These are phyloP conservation scores for Euthynnus affinis DNA, from an alignment of 2,797 vertebrate species.

Conservation along the genomic window DNA sequence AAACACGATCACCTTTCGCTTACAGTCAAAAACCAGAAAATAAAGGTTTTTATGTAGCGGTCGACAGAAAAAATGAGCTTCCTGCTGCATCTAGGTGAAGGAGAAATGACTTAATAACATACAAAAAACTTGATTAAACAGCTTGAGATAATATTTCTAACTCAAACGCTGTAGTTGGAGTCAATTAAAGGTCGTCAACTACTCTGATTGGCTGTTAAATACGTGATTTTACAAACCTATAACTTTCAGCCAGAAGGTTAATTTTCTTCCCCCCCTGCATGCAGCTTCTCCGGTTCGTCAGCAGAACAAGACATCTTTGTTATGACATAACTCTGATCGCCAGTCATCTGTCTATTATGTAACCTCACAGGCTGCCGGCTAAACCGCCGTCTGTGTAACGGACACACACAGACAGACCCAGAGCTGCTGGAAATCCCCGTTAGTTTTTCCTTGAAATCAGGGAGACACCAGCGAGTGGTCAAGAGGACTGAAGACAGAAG, in stretches of 20 bases:
- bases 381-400: not conserved
- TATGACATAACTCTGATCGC: slow-evolving; percentile 53
- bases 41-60: not conserved
- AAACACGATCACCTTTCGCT: not conserved
- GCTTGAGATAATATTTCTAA: not conserved
- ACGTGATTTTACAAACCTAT: not conserved
- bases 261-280: not conserved
- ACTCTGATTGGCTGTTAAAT: not conserved
- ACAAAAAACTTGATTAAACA: not conserved
- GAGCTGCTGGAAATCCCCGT: not conserved
- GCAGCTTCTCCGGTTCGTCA: slow-evolving; percentile 30
- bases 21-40: not conserved
- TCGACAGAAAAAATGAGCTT: not conserved
- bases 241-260: not conserved
- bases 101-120: not conserved
- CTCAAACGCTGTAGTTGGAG: not conserved
- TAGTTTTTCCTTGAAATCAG: not conserved
- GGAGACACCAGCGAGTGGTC: not conserved
- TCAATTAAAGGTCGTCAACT: not conserved
- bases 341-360: slow-evolving; percentile 60
- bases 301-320: slow-evolving; percentile 51
- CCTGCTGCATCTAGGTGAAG: not conserved
- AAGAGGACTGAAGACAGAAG: not conserved
- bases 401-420: not conserved
- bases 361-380: slow-evolving; percentile 40